Conservation (phyloP, 1,140 invertebrate species). For the Camponotus vicinus region DNA sequence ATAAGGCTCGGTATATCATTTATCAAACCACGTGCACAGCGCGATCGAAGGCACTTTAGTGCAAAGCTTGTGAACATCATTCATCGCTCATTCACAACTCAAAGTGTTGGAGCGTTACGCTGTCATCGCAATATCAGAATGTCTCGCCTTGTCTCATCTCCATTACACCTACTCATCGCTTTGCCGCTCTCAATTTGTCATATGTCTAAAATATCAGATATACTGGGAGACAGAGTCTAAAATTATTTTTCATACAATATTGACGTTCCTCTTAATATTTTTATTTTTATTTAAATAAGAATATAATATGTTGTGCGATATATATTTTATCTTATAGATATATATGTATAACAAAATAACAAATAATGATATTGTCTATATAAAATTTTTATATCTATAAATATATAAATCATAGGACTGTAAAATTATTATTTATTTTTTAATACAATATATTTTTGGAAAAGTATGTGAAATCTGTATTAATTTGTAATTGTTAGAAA, state of each 20-base stretch:
- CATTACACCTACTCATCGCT: constrained; percentile 53
- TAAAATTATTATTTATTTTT: neutral
- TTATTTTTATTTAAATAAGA: constrained; percentile 15
- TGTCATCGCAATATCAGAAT: constrained; percentile 62
- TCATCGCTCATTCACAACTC: constrained; percentile 52
- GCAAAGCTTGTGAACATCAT: constrained; percentile 59
- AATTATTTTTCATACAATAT: constrained; percentile 52
- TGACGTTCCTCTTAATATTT: neutral
- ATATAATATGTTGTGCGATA: neutral
- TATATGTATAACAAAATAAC: neutral
- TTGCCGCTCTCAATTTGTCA: constrained; percentile 57
- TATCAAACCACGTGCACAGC: constrained; percentile 40
- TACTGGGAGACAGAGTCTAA: constrained; percentile 32
- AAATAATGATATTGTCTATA: too few species aligned
- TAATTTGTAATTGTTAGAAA: constrained; percentile 10
- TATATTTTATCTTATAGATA: constrained; percentile 3
- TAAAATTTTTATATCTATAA: neutral
- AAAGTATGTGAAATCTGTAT: neutral
- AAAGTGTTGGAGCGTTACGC: constrained; percentile 58
- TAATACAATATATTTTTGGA: neutral
- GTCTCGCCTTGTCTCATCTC: constrained; percentile 62
- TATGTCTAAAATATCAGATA: constrained; percentile 53
- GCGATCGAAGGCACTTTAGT: constrained; percentile 53
- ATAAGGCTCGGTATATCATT: constrained; percentile 39
- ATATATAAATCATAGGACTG: neutral